Evolutionary conservation across 2,797 vertebrate genomes (phyloP), one percentile per base, ranked within the genome.

Genomic region (Ambastaia sidthimunki): DNA sequence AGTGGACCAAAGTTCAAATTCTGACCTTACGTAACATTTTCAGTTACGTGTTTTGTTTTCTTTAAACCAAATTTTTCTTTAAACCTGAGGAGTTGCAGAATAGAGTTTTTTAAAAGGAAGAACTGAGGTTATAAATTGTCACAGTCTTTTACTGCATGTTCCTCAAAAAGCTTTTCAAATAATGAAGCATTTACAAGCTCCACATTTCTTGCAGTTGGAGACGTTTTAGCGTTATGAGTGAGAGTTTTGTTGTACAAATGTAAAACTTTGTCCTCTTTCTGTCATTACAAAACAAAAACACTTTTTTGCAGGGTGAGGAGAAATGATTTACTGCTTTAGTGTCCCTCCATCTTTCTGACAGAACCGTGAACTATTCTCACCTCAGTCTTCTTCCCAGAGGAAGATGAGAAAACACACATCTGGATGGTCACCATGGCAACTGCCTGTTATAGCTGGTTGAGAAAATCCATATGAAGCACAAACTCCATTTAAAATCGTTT

Each of bases 381-480:
- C 81, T 82, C 74, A 71, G n/a, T 71, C 83, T 60, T 80, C 80
- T 55, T 69, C 50, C 76, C 67, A 23, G 28, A 76, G 79, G 41
- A 66, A 72, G 60, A 74, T 41, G 52, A 83, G 80, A 80, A 74
- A 60, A 59, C 76, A 62, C 81, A 44, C 63, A 76, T 83, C 55
- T 37, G 65, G 69, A 62, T 63, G 34, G 83, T 89, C 82, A 67
- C 85, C 84, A 88, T 88, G 81, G 79, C 85, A 79, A 88, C 87
- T 25, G 82, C 57, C 79, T 78, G 71, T 85, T 85, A 82, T 81
- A 83, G 83, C 72, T 54, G 65, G 73, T 19, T 65, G 71, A 70
- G 63, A 54, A 69, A 83, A 82, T 83, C 85, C 71, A 85, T 86
- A 78, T 18, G 18, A 59, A 37, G 68, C 87, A 80, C 82, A 41